phyloP scores from a whole-genome alignment of 1,140 invertebrate genomes.

The Globodera ellingtonae region DNA sequence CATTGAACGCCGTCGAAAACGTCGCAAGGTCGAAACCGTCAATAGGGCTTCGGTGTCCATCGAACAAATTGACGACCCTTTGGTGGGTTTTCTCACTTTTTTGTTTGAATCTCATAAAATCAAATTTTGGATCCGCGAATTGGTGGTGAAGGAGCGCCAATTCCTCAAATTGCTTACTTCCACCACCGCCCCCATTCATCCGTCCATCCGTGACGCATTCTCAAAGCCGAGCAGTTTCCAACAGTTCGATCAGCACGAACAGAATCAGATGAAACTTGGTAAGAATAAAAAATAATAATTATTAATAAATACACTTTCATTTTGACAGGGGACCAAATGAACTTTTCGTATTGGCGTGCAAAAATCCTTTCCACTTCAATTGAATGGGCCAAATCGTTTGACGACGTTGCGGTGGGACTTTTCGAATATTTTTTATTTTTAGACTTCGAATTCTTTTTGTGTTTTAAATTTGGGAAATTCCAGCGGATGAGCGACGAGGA shows the following conservation, averaged over 20 bases:
- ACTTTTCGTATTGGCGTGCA: constrained; percentile 62
- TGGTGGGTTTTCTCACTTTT: constrained; percentile 14
- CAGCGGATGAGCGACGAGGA: constrained; percentile 45
- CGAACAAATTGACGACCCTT: constrained; percentile 45
- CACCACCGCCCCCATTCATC: constrained; percentile 52
- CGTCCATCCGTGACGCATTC: constrained; percentile 50
- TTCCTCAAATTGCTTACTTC: constrained; percentile 56
- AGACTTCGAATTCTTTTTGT: constrained; percentile 14
- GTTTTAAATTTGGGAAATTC: constrained; percentile 30
- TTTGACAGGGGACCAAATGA: constrained; percentile 50
- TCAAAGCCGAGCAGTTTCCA: constrained; percentile 25
- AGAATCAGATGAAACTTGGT: constrained; percentile 44
- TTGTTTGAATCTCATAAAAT: not conserved
- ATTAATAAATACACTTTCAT: not conserved
- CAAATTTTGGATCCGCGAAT: constrained; percentile 23
- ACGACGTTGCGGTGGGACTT: constrained; percentile 43
- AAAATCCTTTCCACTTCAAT: constrained; percentile 61
- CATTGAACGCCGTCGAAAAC: constrained; percentile 58
- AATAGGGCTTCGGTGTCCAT: constrained; percentile 12
- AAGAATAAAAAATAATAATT: not conserved
- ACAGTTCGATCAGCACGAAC: constrained; percentile 45
- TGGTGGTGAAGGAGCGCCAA: constrained; percentile 54
- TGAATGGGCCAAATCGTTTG: constrained; percentile 62
- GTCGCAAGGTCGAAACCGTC: constrained; percentile 41
- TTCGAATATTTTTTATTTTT: too few relatives aligned